Percentiles rank a stretch among this genome's conserved stretches.
Conservation (phyloP, 2,797 vertebrate genomes). For the Amblyopsis hoosieri region DNA sequence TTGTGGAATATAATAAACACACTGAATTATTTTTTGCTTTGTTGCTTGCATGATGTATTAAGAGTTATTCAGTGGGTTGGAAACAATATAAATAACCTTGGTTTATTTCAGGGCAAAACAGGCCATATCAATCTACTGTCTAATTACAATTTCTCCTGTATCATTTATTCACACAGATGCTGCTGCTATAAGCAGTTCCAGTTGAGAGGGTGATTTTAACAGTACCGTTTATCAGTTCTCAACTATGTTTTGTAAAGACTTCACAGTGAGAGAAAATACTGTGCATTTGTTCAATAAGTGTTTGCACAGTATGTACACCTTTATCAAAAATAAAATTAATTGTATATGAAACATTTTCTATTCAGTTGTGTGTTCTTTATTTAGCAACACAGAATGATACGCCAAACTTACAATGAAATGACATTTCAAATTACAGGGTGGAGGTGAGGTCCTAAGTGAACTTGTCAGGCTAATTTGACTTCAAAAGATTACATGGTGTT, state of each 20-base stretch:
- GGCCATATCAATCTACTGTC: constrained; percentile 31
- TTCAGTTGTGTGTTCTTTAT: too few species aligned
- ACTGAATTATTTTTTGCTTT: constrained; percentile 20
- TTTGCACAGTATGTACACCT: constrained; percentile 77
- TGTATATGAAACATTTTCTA: constrained; percentile 60
- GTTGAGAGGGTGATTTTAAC: constrained; percentile 7
- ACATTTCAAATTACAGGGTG: too few species aligned
- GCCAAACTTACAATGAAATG: too few species aligned
- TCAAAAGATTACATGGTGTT: background rate
- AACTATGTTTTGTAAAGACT: constrained; percentile 70
- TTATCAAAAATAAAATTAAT: constrained; percentile 76
- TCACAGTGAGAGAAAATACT: constrained; percentile 55
- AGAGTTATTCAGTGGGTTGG: too few species aligned
- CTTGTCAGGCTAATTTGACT: constrained; percentile 1
- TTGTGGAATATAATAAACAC: too few species aligned
- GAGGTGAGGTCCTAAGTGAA: too few species aligned
- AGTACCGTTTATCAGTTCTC: constrained; percentile 26
- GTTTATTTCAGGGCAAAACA: constrained; percentile 15
- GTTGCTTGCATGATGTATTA: constrained; percentile 17
- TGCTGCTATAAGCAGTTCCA: constrained; percentile 16
- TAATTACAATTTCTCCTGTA: constrained; percentile 21
- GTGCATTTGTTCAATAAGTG: constrained; percentile 73
- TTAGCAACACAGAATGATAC: too few species aligned
- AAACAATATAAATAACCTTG: too few species aligned
- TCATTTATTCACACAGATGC: constrained; percentile 12